Conservation (phyloP, 2,888 invertebrate genomes). For the Quadroppia sp. region DNA sequence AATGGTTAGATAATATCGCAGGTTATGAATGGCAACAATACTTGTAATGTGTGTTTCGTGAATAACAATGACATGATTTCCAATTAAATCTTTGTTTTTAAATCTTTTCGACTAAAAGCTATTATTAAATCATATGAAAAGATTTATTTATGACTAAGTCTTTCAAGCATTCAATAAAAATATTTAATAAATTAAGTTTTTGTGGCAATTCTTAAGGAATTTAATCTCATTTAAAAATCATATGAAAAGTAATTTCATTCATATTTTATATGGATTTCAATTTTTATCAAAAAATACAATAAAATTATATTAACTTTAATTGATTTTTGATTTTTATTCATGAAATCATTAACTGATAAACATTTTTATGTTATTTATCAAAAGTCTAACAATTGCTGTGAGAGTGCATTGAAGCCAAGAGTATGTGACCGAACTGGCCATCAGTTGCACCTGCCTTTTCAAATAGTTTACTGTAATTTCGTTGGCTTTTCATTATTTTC, state of each 20-base stretch:
- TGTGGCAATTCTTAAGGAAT: background rate
- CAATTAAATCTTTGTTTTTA: constrained; percentile 10
- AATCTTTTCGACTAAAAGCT: background rate
- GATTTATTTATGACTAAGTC: constrained; percentile 4
- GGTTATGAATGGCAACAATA: constrained; percentile 23
- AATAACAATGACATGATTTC: background rate
- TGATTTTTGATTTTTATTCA: too few species aligned
- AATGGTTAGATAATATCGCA: constrained; percentile 10
- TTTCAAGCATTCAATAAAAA: background rate
- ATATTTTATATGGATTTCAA: background rate
- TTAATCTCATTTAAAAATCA: background rate
- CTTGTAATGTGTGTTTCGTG: constrained; percentile 28
- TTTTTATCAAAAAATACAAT: background rate
- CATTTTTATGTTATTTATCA: background rate
- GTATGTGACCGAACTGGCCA: constrained; percentile 4
- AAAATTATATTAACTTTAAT: too few species aligned
- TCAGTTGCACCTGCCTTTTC: constrained; percentile 11
- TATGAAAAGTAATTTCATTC: background rate
- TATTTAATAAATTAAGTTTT: background rate
- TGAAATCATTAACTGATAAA: too few species aligned
- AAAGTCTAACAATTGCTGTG: background rate
- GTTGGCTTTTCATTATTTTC: background rate
- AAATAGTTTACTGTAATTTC: constrained; percentile 19
- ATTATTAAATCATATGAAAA: background rate
- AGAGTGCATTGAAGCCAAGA: background rate